Evolutionary conservation across 2,113 vertebrate genomes (phyloP), one percentile per base, ranked within the genome.

Genomic region (Mugil cephalus): DNA sequence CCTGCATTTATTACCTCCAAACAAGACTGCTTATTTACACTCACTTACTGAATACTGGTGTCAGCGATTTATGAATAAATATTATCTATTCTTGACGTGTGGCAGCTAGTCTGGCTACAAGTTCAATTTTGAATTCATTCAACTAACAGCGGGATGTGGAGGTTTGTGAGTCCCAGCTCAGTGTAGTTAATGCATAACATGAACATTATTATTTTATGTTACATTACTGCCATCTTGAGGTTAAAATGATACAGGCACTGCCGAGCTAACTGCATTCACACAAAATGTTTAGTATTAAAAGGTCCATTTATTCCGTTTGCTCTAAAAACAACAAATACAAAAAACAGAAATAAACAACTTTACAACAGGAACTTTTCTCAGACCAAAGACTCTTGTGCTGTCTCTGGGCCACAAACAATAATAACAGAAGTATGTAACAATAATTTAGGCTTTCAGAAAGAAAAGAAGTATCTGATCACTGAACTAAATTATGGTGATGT

Each of bases 51-150:
- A 71, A 74, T 48, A 78, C 79, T 78, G 36, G 54, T 89, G 87
- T 88, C 47, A 52, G 74, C 62, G 46, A 79, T 87, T 87, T 82
- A 83, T 87, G 76, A 91, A 92, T 91, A 91, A 88, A 91, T 74
- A 74, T 74, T 4, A 89, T 86, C 69, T 88, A 83, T 89, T 88
- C 84, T 89, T 89, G 65, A 89, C 69, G 83, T 69, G 46, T 61
- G 54, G 54, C 58, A 60, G 68, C 30, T 72, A n/a, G 51, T 75
- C 14, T 75, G 40, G 54, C 24, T 75, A 39, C 46, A 60, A 74
- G 30, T 75, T 78, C 9, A 70, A 61, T 69, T 72, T 8, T 24
- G 4, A 54, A 71, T 42, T 36, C 52, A 74, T 5, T 30, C 24
- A 30, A 30, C 24, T 30, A 30, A 30, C 24, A 30, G 24, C 5